A percentile compares a stretch with the other conserved stretches of the same genome.
Conservation (phyloP, 2,888 invertebrate genomes). For the Quadroppia sp. region DNA sequence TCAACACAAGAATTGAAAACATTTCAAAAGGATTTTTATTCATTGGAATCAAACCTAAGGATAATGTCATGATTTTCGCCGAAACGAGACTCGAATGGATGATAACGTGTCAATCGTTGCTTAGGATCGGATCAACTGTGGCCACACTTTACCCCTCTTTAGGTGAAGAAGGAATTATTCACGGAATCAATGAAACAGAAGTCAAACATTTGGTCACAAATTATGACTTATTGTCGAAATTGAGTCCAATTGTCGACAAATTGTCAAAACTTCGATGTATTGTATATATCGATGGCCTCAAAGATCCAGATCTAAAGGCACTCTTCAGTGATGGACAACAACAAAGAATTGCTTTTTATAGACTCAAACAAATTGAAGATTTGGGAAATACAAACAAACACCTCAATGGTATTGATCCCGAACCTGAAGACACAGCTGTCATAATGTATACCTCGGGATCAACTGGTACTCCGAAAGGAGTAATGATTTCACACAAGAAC, state of each 20-base stretch:
- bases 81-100: constrained; percentile 99
- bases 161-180: constrained; percentile 71
- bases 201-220: constrained; percentile 88
- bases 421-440: constrained; percentile 77
- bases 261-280: constrained; percentile 68
- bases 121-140: constrained; percentile 70
- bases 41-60: constrained; percentile 66
- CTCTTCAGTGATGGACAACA: not conserved
- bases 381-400: constrained; percentile 58
- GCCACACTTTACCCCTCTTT: constrained; percentile 96
- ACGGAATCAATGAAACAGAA: constrained; percentile 87
- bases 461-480: constrained; percentile 52
- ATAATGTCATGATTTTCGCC: constrained; percentile 86
- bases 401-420: constrained; percentile 57
- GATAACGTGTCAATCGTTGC: constrained; percentile 90
- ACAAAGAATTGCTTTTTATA: constrained; percentile 46
- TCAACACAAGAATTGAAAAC: constrained; percentile 67
- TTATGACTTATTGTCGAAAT: constrained; percentile 84
- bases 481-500: constrained; percentile 48
- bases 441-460: constrained; percentile 89
- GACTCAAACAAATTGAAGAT: constrained; percentile 67
- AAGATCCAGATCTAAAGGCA: not conserved
- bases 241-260: constrained; percentile 62
- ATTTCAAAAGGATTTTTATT: constrained; percentile 78
- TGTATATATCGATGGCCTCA: constrained; percentile 52